Conservation (phyloP, 2,113 vertebrate genomes). For the Ceyx margarethae region DNA sequence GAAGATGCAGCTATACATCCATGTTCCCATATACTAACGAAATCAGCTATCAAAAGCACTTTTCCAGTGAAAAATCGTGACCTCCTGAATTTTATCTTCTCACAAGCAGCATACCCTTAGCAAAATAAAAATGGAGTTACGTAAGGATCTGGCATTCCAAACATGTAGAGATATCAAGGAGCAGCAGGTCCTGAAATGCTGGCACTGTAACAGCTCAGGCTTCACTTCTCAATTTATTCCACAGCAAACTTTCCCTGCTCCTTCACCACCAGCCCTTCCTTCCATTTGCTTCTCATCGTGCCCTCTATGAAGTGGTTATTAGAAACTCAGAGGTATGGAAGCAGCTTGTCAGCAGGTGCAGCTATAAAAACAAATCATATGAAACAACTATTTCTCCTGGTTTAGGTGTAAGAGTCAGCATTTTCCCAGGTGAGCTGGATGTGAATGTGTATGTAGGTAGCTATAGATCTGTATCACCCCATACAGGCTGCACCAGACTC, state of each 20-base stretch:
- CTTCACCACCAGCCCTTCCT: neutral
- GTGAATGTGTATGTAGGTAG: neutral
- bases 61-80: no score
- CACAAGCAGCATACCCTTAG: neutral
- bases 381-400: neutral
- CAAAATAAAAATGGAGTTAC: constrained; percentile 15
- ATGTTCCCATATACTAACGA: neutral
- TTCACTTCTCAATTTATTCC: neutral
- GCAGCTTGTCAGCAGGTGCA: neutral
- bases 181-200: neutral
- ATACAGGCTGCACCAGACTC: rapidly evolving
- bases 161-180: neutral
- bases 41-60: neutral
- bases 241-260: neutral
- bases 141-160: neutral
- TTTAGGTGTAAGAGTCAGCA: neutral
- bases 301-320: neutral
- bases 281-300: neutral
- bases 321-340: neutral
- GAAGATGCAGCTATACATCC: neutral
- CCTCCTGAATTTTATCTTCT: neutral
- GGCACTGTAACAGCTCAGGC: neutral
- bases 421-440: neutral
- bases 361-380: neutral
- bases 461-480: neutral